These are phyloP conservation scores for Chelonus insularis DNA, from an alignment of 1,140 invertebrate species.

Conservation along the genomic window DNA sequence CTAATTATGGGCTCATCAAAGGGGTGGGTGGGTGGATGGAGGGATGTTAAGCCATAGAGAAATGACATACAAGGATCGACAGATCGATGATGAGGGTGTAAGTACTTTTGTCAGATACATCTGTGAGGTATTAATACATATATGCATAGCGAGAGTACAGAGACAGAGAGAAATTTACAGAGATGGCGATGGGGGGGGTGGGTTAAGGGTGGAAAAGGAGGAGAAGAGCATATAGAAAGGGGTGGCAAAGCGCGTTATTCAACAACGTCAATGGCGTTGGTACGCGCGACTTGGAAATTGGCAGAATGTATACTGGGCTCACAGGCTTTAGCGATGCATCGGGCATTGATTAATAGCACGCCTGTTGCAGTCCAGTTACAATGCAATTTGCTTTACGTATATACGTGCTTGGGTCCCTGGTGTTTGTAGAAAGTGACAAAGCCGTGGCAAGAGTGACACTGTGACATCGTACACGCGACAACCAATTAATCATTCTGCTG, in stretches of 20 bases:
- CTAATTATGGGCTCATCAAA: slow-evolving; percentile 30
- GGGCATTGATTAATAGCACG: slow-evolving; percentile 61
- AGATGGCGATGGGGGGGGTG: too few relatives aligned
- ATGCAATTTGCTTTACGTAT: slow-evolving; percentile 56
- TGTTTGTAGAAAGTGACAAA: slow-evolving; percentile 59
- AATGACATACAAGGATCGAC: slow-evolving; percentile 22
- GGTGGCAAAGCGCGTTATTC: slow-evolving; percentile 28
- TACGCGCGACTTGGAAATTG: slow-evolving; percentile 48
- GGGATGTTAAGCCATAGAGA: background rate
- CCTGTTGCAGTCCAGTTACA: slow-evolving; percentile 60
- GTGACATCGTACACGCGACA: slow-evolving; percentile 58
- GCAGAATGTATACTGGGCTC: slow-evolving; percentile 47
- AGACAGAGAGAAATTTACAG: too few relatives aligned
- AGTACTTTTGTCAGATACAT: slow-evolving; percentile 19
- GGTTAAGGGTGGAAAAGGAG: slow-evolving; percentile 17
- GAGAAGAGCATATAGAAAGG: slow-evolving; percentile 19
- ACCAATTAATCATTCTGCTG: slow-evolving; percentile 60
- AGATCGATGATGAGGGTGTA: slow-evolving; percentile 2
- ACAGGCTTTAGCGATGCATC: slow-evolving; percentile 41
- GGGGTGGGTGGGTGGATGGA: slow-evolving; percentile 3
- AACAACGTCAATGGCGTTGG: slow-evolving; percentile 26
- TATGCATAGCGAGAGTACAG: slow-evolving; percentile 4
- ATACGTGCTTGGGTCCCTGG: slow-evolving; percentile 20
- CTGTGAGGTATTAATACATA: slow-evolving; percentile 20
- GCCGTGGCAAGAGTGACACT: slow-evolving; percentile 60